Evolutionary conservation across 2,113 vertebrate genomes (phyloP).

Genomic region (Laticauda laticaudata): DNA sequence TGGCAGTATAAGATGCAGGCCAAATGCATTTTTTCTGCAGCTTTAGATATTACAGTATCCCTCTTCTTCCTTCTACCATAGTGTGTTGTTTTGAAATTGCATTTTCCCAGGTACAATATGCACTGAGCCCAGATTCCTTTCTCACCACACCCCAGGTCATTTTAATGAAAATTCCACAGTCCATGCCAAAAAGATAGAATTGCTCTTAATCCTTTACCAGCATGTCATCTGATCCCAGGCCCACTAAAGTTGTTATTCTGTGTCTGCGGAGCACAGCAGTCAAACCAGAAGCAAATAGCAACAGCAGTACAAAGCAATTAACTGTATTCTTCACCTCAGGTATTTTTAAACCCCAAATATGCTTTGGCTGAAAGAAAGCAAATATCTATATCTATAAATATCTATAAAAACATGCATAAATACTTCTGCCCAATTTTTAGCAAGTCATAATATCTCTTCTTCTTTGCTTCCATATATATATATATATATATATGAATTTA

Average conservation of each 20-base stretch:
- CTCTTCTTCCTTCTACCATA: background rate
- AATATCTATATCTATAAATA: background rate
- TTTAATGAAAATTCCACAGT: constrained; percentile 92
- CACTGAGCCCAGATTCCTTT: constrained; percentile 77
- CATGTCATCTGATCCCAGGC: constrained; percentile 77
- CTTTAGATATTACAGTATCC: background rate
- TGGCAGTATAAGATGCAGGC: background rate
- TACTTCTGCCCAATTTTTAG: constrained; percentile 23
- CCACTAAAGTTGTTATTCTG: constrained; percentile 69
- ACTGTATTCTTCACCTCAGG: constrained; percentile 24
- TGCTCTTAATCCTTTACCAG: constrained; percentile 85
- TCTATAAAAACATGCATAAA: background rate
- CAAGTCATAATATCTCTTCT: constrained; percentile 18
- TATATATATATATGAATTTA: no score
- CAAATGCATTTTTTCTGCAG: background rate
- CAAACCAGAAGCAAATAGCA: constrained; percentile 56
- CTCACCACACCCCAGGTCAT: constrained; percentile 88
- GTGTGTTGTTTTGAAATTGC: background rate
- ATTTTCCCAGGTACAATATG: constrained; percentile 67
- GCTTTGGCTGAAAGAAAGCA: background rate
- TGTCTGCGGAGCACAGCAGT: constrained; percentile 60
- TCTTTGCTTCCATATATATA: background rate
- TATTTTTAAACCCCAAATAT: constrained; percentile 20
- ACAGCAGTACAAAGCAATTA: constrained; percentile 39
- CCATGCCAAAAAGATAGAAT: constrained; percentile 84